Evolutionary conservation across 2,888 invertebrate species (phyloP).

Genomic region (Drosophila multiciliata): DNA sequence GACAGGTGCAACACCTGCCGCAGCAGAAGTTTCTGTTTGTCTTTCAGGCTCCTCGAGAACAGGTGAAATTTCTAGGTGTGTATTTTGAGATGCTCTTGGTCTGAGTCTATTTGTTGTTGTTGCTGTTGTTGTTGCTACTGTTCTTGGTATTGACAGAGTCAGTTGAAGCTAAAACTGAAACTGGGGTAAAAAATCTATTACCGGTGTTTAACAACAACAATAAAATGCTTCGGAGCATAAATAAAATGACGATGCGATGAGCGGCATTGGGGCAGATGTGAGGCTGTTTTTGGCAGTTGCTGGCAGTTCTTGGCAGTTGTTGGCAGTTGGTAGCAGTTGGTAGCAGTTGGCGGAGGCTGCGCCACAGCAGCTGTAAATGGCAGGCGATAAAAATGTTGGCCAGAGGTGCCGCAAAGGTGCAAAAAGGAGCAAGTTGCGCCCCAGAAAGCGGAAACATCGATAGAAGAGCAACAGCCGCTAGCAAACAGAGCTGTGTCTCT

Average conservation of each 20-base stretch:
- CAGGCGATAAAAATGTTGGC: slow-evolving; percentile 75
- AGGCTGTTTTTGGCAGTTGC: background rate
- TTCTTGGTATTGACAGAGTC: slow-evolving; percentile 3
- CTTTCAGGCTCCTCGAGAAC: background rate
- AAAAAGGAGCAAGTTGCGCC: slow-evolving; percentile 17
- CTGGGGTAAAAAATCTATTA: slow-evolving; percentile 62
- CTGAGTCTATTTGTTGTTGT: slow-evolving; percentile 32
- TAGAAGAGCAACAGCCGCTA: slow-evolving; percentile 14
- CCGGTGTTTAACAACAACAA: slow-evolving; percentile 75
- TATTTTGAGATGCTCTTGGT: slow-evolving; percentile 28
- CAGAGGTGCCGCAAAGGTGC: slow-evolving; percentile 48
- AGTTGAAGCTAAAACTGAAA: slow-evolving; percentile 22
- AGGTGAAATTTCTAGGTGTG: slow-evolving; percentile 10
- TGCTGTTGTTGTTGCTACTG: background rate
- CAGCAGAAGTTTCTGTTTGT: slow-evolving; percentile 13
- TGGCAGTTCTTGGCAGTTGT: background rate
- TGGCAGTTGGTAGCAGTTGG: background rate
- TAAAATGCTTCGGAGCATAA: slow-evolving; percentile 61
- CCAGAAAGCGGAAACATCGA: slow-evolving; percentile 25
- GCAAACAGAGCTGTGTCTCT: background rate
- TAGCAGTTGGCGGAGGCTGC: slow-evolving; percentile 3
- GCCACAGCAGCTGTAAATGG: slow-evolving; percentile 71
- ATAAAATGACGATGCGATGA: slow-evolving; percentile 40
- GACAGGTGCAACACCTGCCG: slow-evolving; percentile 10
- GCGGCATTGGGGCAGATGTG: slow-evolving; percentile 1